Conservation (phyloP, 2,888 invertebrate species). For the Temnothorax ravouxi region DNA sequence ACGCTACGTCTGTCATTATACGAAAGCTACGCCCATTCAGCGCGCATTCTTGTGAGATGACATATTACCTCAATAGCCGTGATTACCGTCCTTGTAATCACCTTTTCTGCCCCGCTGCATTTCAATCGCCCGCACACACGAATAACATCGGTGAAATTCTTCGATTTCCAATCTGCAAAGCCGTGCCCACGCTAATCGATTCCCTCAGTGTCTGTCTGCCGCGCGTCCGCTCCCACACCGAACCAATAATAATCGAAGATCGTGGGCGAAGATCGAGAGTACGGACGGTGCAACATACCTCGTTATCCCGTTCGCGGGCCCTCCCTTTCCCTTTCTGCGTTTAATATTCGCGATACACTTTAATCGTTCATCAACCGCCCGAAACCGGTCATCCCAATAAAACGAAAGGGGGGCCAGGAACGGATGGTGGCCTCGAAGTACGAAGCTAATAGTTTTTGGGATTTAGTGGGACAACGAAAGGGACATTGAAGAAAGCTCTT, state of each 20-base stretch:
- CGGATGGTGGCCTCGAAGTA: slow-evolving; percentile 6
- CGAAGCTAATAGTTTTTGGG: not conserved
- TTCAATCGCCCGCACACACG: slow-evolving; percentile 34
- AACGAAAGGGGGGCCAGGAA: slow-evolving; percentile 16
- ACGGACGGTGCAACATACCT: slow-evolving; percentile 37
- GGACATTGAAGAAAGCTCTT: not conserved
- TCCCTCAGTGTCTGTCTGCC: slow-evolving; percentile 2
- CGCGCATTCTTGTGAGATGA: slow-evolving; percentile 9
- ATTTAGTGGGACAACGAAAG: not conserved
- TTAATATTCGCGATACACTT: slow-evolving; percentile 58
- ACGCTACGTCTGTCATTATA: not conserved
- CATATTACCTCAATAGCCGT: slow-evolving; percentile 31
- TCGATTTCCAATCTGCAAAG: slow-evolving; percentile 47
- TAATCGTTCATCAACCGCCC: slow-evolving; percentile 50
- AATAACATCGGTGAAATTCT: slow-evolving; percentile 28
- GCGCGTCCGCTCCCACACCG: slow-evolving; percentile 22
- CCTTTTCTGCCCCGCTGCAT: slow-evolving; percentile 42
- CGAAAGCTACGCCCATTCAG: slow-evolving; percentile 1
- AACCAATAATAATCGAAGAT: slow-evolving; percentile 48
- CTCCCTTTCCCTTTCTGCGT: slow-evolving; percentile 32
- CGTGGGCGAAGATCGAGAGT: slow-evolving; percentile 51
- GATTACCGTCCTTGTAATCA: slow-evolving; percentile 40
- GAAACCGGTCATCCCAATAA: slow-evolving; percentile 39
- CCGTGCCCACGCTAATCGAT: slow-evolving; percentile 48
- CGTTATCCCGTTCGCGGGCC: slow-evolving; percentile 40